A percentile compares a stretch with the other conserved stretches of the same genome.
These are phyloP conservation scores for Proales similis DNA, from an alignment of 1,140 invertebrate species.

Conservation along the genomic window DNA sequence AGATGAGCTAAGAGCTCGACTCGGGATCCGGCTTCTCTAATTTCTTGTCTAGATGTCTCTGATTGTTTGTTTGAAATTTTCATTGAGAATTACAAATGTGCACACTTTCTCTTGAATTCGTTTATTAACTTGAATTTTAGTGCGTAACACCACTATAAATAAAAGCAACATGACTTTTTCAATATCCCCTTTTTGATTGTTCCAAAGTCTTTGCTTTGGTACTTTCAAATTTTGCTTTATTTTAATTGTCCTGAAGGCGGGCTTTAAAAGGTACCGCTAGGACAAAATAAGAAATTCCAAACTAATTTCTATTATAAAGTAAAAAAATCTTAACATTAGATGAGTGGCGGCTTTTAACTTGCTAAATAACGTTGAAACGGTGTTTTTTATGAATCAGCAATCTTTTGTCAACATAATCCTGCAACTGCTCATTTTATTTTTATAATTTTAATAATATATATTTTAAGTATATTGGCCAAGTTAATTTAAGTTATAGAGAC, in stretches of 20 bases:
- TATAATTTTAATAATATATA: no score
- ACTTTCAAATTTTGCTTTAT: slow-evolving; percentile 37
- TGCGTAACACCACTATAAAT: slow-evolving; percentile 35
- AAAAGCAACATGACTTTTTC: not conserved
- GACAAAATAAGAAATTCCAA: not conserved
- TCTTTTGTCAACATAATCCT: no score
- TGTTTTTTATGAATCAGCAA: not conserved
- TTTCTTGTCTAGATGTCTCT: slow-evolving; percentile 5
- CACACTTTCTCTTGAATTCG: not conserved
- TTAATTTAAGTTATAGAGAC: no score
- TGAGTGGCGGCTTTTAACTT: not conserved
- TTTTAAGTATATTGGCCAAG: no score
- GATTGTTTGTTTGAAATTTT: not conserved
- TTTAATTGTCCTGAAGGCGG: slow-evolving; percentile 37
- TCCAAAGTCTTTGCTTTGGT: slow-evolving; percentile 21
- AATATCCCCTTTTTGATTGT: not conserved
- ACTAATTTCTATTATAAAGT: no score
- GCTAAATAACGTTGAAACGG: not conserved
- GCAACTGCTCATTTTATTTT: no score
- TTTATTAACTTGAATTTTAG: slow-evolving; percentile 19
- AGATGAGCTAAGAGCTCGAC: slow-evolving; percentile 63
- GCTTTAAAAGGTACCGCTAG: slow-evolving; percentile 16
- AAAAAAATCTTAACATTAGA: not conserved
- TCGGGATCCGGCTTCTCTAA: slow-evolving; percentile 40
- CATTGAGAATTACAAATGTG: not conserved